Percentiles rank a stretch among this genome's conserved stretches.
Evolutionary conservation across 2,888 invertebrate species (phyloP).

Genomic region (Plebejus melissa): DNA sequence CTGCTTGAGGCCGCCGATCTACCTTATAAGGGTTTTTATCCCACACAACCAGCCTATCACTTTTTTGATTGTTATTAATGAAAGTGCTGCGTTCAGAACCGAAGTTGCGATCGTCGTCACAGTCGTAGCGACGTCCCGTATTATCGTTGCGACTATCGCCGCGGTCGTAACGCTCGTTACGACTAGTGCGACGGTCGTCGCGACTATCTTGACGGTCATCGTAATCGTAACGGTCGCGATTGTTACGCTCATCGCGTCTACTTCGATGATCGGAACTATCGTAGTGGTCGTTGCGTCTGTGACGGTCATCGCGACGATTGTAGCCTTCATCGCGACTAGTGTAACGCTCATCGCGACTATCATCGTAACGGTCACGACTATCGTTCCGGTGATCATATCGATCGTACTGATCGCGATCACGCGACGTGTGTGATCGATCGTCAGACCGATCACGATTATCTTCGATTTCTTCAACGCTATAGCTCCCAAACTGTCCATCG

Average conservation of each 20-base stretch:
- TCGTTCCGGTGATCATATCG: neutral
- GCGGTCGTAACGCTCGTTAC: neutral
- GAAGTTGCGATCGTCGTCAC: neutral
- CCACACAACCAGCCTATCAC: neutral
- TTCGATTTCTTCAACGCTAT: neutral
- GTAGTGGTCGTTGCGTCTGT: slow-evolving; percentile 21
- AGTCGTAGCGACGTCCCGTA: neutral
- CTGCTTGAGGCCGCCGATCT: neutral
- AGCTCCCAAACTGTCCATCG: neutral
- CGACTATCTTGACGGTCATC: slow-evolving; percentile 15
- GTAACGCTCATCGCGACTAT: neutral
- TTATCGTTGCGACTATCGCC: neutral
- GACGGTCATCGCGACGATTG: neutral
- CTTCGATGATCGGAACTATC: neutral
- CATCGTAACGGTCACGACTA: neutral
- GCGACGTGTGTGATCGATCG: neutral
- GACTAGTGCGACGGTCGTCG: slow-evolving; percentile 12
- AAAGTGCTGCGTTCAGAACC: slow-evolving; percentile 6
- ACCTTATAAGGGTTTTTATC: neutral
- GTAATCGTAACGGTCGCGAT: neutral
- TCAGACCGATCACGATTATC: neutral
- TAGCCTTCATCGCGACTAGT: neutral
- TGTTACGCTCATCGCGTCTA: neutral
- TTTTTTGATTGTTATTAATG: neutral
- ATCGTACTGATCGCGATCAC: neutral